Evolutionary conservation across 1,140 invertebrate genomes (phyloP), one percentile per base, ranked within the genome.

Genomic region (Latrodectus geometricus): DNA sequence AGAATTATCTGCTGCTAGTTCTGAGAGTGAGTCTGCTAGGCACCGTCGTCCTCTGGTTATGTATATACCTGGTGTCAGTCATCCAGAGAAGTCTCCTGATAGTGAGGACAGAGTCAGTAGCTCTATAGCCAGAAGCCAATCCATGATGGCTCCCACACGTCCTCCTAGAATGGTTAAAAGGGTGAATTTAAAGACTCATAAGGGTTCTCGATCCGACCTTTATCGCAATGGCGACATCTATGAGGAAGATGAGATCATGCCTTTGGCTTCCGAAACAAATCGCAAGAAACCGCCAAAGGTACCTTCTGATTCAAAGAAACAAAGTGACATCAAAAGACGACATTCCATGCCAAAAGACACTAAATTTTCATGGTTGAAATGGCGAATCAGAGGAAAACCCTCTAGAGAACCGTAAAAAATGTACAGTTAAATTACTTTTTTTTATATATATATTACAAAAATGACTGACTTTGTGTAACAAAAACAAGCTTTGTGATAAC

Each of bases 311-410:
- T 83, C 87, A 9, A 83, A 70, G 56, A 87, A 79, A 48, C 72
- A 82, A 4, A 87, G n/a, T 68, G 87, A 88, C 76, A 83, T 88
- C 54, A 83, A 84, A 65, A 66, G 88, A 21, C 75, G 88, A 11
- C 69, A 88, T 72, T 87, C 88, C 5, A 88, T 88, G 84, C 88
- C 88, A 9, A 88, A 88, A 65, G 86, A 87, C 68, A 87, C 84
- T n/a, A 88, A 88, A 50, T 88, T 88, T 80, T 77, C 78, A 7
- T 88, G 88, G 88, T 50, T 88, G 9, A 88, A 88, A 74, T 88
- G 88, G 88, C 83, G 65, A 68, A 75, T 88, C 20, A 88, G 77
- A 76, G 88, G 74, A 69, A 88, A 88, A 74, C 88, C 88, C n/a
- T 88, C 88, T 9, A 50, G 88, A 48, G 88, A 88, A 69, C 87